Percentiles rank a stretch among this genome's conserved stretches.
Conservation (phyloP, 1,140 invertebrate genomes). For the Bombus huntii region DNA sequence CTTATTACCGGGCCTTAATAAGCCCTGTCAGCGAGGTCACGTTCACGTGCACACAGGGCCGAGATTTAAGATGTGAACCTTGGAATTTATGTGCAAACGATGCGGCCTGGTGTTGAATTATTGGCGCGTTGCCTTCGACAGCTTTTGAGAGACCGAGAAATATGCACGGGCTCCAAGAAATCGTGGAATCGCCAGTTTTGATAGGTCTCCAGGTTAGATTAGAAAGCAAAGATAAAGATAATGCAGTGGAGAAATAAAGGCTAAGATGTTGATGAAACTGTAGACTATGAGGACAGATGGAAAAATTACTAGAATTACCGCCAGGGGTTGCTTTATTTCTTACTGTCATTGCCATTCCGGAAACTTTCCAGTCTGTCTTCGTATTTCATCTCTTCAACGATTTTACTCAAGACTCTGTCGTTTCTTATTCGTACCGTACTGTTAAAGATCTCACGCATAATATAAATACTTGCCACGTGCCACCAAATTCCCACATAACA, state of each 20-base stretch:
- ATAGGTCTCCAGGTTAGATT: background rate
- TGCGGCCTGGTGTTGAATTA: background rate
- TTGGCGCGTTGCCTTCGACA: background rate
- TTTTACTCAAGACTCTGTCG: background rate
- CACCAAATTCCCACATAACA: too few species aligned
- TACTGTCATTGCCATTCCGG: too few species aligned
- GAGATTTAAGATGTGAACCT: background rate
- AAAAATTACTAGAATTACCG: too few species aligned
- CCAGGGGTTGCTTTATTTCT: too few species aligned
- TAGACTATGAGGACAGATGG: too few species aligned
- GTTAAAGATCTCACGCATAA: too few species aligned
- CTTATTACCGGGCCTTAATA: slow-evolving; percentile 62
- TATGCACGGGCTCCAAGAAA: background rate
- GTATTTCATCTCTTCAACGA: background rate
- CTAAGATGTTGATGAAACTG: background rate
- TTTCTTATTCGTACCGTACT: background rate
- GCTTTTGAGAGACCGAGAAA: background rate
- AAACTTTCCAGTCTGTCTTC: background rate
- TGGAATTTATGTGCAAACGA: slow-evolving; percentile 4
- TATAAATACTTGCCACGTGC: too few species aligned
- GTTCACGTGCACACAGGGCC: slow-evolving; percentile 14
- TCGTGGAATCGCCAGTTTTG: background rate
- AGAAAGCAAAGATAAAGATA: background rate
- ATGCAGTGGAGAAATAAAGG: background rate
- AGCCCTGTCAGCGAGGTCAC: slow-evolving; percentile 54